Percentiles rank a stretch among this genome's conserved stretches.
These are phyloP conservation scores for Drosophila ustulata DNA, from an alignment of 2,888 invertebrate species.

Conservation along the genomic window DNA sequence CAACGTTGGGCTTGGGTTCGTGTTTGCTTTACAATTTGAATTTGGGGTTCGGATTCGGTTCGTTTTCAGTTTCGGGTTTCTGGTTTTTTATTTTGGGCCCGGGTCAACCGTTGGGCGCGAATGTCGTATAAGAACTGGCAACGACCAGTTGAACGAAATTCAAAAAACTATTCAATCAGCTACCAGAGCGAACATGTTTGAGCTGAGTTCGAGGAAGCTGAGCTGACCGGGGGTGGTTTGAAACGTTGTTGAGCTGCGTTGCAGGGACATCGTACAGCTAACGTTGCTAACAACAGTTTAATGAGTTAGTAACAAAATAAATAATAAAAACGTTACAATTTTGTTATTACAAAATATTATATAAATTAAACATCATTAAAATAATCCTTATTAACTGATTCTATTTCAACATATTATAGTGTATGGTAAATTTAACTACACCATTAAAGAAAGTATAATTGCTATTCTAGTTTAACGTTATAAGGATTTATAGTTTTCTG, in stretches of 20 bases:
- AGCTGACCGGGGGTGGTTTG: constrained; percentile 17
- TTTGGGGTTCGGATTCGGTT: constrained; percentile 17
- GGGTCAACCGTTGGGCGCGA: constrained; percentile 67
- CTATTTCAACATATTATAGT: too few relatives aligned
- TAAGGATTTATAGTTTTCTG: too few relatives aligned
- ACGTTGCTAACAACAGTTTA: not conserved
- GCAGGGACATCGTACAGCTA: not conserved
- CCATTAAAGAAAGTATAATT: too few relatives aligned
- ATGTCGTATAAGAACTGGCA: constrained; percentile 73
- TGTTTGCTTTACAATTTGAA: not conserved
- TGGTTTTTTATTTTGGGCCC: constrained; percentile 17
- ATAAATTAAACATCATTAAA: too few relatives aligned
- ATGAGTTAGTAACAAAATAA: not conserved
- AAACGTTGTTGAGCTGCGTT: not conserved
- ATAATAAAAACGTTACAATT: not conserved
- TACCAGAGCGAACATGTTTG: constrained; percentile 60
- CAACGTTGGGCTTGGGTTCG: constrained; percentile 8
- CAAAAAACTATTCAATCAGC: constrained; percentile 63
- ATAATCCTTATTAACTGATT: too few relatives aligned
- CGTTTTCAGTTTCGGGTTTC: constrained; percentile 19
- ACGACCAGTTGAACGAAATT: constrained; percentile 55
- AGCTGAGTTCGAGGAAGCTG: constrained; percentile 56
- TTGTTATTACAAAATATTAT: too few relatives aligned
- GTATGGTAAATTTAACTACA: too few relatives aligned
- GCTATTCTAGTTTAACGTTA: too few relatives aligned